Evolutionary conservation across 2,888 invertebrate genomes (phyloP).

Genomic region (Eumacrocentrus americanus): DNA sequence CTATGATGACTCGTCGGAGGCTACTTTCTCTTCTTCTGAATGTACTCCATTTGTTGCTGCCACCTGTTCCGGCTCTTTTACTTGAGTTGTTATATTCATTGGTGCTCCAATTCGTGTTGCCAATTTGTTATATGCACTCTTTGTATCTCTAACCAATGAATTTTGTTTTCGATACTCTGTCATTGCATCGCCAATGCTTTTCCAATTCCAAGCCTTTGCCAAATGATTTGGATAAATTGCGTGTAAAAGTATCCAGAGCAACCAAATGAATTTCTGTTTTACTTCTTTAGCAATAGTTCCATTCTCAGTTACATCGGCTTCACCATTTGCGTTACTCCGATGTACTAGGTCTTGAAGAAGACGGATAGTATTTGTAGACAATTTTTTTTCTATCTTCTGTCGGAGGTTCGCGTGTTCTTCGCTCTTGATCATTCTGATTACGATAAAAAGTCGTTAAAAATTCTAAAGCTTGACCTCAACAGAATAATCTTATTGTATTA

Average conservation of each 20-base stretch:
- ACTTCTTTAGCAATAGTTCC: constrained; percentile 50
- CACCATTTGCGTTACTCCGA: constrained; percentile 53
- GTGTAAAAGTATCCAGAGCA: constrained; percentile 65
- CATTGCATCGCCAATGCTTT: constrained; percentile 55
- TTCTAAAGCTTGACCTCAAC: constrained; percentile 73
- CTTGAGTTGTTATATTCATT: constrained; percentile 26
- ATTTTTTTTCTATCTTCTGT: constrained; percentile 61
- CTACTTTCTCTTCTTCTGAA: constrained; percentile 34
- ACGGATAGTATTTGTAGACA: constrained; percentile 61
- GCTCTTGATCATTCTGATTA: constrained; percentile 65
- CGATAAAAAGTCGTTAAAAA: constrained; percentile 71
- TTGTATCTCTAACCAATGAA: constrained; percentile 61
- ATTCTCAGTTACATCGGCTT: constrained; percentile 27
- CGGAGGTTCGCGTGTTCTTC: constrained; percentile 56
- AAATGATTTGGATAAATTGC: constrained; percentile 52
- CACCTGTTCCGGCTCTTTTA: constrained; percentile 48
- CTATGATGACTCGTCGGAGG: constrained; percentile 37
- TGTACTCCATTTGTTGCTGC: constrained; percentile 42
- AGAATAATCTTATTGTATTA: constrained; percentile 68
- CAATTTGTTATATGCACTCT: constrained; percentile 62
- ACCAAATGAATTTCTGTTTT: constrained; percentile 67
- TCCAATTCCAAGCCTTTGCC: constrained; percentile 59
- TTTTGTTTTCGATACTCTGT: constrained; percentile 56
- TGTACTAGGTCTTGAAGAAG: constrained; percentile 56
- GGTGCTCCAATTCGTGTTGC: constrained; percentile 59